phyloP scores from a whole-genome alignment of 2,113 vertebrate genomes.

The Hemiprocne comata region DNA sequence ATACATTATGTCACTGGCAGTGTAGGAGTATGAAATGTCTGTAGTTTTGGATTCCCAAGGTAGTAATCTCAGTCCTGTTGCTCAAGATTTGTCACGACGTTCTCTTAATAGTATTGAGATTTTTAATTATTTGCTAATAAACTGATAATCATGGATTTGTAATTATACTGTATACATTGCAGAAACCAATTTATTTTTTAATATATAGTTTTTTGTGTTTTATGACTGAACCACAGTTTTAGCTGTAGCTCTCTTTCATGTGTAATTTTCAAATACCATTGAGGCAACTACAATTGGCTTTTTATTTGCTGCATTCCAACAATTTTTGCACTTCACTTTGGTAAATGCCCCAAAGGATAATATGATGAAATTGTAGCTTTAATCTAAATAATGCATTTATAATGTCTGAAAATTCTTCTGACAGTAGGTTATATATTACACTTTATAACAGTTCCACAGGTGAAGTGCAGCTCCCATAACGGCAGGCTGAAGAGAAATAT shows the following conservation, averaged over 20 bases:
- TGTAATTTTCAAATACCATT: background rate
- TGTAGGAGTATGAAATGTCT: background rate
- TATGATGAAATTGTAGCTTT: background rate
- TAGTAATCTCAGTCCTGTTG: background rate
- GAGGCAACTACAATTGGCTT: background rate
- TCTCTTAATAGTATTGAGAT: background rate
- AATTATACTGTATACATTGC: background rate
- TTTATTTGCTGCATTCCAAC: background rate
- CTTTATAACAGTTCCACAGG: background rate
- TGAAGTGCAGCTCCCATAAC: background rate
- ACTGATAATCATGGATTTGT: background rate
- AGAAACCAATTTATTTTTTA: background rate
- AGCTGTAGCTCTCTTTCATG: background rate
- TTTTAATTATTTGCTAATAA: background rate
- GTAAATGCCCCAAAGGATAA: background rate
- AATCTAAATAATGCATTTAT: background rate
- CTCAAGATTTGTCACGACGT: background rate
- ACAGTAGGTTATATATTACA: background rate
- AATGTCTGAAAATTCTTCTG: background rate
- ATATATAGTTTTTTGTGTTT: background rate
- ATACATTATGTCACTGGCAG: background rate
- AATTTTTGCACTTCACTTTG: background rate
- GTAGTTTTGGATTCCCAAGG: background rate
- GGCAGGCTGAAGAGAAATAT: background rate
- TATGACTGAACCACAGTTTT: background rate